Base-by-base conservation (phyloP, 2,797 vertebrate species). In the Mus spretus region DNA sequence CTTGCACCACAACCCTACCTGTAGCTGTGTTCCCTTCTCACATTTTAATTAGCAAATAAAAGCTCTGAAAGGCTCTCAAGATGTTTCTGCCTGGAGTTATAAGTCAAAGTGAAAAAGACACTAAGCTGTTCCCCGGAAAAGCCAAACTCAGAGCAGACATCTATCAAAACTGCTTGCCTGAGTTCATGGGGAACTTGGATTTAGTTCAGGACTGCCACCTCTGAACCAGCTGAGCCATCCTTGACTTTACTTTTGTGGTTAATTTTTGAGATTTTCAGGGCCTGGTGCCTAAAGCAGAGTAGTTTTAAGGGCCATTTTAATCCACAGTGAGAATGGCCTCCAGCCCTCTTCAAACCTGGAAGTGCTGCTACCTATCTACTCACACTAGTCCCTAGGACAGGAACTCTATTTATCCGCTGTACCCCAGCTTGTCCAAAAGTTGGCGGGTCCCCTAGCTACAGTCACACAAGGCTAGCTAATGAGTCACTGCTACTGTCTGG, bases 31-130 rank as follows among this genome's bases (percentile, higher is more conserved):
- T 97, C 95, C 95, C 92, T 97, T 97, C 96, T 96, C 98, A 98
- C 96, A 75, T 97, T 98, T 97, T 98, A 98, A 98, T 98, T 97
- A 97, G 97, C 97, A 96, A 96, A 97, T 97, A 95, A 96, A 96
- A 94, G 95, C 87, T 93, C 97, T 50, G 47, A 90, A 97, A 97
- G 93, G 95, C 90, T 96, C 96, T 96, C 93, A 78, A 95, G 97
- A 97, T 96, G 96, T 53, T 96, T 94, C 85, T 96, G 75, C 85
- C 95, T 91, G 19, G 26, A 94, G 94, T 92, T 85, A 55, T 70
- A 97, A 98, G 55, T 89, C 61, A 57, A 96, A 97, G 97, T 96
- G 95, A 67, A 94, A 94, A 95, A 94, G 91, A 17, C 1, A 31
- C 91, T 95, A 24, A 94, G 70, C 2, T 31, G 85, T 24, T 93